Evolutionary conservation across 2,797 vertebrate species (phyloP).

Genomic region (Bradypus variegatus): DNA sequence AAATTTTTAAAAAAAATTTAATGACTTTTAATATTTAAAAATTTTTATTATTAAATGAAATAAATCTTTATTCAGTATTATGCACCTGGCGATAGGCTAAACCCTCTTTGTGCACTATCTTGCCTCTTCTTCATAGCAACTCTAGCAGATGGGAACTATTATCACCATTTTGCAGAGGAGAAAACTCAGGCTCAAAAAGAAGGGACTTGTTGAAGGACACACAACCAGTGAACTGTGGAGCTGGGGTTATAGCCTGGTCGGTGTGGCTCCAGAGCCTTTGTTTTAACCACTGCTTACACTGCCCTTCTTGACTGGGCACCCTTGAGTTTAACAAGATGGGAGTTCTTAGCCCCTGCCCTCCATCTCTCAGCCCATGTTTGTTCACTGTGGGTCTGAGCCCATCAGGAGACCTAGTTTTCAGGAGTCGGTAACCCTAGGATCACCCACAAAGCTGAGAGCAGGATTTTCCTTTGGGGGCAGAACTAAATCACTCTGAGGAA

Average conservation of each 20-base stretch:
- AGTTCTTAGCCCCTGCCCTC: neutral
- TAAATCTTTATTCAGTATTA: neutral
- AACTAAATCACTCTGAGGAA: neutral
- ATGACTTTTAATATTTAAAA: no score
- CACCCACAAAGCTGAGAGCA: neutral
- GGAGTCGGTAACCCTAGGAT: neutral
- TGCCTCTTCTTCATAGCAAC: neutral
- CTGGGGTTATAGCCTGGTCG: no score
- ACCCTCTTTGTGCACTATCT: neutral
- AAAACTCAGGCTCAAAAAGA: neutral
- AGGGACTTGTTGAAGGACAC: neutral
- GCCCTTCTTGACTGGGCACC: fast-evolving
- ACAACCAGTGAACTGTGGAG: neutral
- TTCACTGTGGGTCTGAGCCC: neutral
- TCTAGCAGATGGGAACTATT: neutral
- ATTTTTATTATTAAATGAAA: neutral
- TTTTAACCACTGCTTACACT: fast-evolving
- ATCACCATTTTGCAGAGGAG: neutral
- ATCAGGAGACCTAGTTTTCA: neutral
- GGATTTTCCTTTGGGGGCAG: neutral
- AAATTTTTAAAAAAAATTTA: neutral
- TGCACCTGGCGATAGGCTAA: neutral
- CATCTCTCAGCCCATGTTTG: neutral
- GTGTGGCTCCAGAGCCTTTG: neutral
- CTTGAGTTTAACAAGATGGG: neutral